phyloP scores from a whole-genome alignment of 2,888 invertebrate species.

The Ctena decussata region DNA sequence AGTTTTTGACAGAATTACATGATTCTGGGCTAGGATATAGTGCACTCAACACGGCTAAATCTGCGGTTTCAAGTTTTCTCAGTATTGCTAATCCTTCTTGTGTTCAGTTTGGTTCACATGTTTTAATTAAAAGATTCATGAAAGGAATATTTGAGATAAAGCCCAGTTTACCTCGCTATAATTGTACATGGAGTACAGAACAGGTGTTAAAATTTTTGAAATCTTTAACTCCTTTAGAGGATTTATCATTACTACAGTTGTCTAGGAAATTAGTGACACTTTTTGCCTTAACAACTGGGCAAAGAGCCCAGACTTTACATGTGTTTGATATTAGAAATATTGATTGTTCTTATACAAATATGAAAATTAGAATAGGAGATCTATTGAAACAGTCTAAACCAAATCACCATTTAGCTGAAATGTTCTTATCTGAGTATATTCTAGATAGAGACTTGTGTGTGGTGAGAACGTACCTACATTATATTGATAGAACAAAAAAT shows the following conservation, averaged over 20 bases:
- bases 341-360: neutral
- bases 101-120: constrained; percentile 6
- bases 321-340: constrained; percentile 44
- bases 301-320: constrained; percentile 50
- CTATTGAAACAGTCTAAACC: constrained; percentile 53
- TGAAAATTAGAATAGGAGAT: constrained; percentile 29
- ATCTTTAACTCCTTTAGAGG: constrained; percentile 11
- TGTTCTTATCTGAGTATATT: constrained; percentile 18
- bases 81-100: neutral
- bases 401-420: constrained; percentile 20
- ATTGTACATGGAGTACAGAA: constrained; percentile 51
- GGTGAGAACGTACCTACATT: constrained; percentile 20
- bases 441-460: constrained; percentile 51
- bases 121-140: constrained; percentile 51
- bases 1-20: constrained; percentile 33
- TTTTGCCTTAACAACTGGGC: constrained; percentile 51
- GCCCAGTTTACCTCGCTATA: constrained; percentile 51
- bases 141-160: constrained; percentile 51
- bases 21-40: constrained; percentile 37
- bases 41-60: constrained; percentile 46
- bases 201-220: constrained; percentile 46
- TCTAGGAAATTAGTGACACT: constrained; percentile 43
- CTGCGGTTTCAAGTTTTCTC: neutral
- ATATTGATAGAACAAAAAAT: constrained; percentile 31
- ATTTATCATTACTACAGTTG: constrained; percentile 35